Evolutionary conservation across 2,888 invertebrate genomes (phyloP), one percentile per base, ranked within the genome.

Genomic region (Hirtodrosophila alboralis): DNA sequence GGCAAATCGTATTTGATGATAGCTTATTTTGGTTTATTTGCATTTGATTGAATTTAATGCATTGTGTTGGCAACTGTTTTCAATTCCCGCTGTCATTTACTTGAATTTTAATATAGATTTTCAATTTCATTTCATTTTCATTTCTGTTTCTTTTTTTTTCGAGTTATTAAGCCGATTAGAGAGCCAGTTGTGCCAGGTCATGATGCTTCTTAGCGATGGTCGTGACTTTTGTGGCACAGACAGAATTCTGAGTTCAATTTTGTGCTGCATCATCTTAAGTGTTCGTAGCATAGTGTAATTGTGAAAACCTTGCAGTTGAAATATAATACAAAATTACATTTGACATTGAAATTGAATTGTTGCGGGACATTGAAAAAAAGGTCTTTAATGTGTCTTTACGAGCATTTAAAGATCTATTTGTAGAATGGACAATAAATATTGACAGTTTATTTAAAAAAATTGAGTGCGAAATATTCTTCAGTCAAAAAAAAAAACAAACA

Each of bases 401-500:
- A 51, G 38, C 49, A 18, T 40, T 47, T 44, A 52, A 53, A 51
- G 8, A 23, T 5, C n/a, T 80, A 33, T 81, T 79, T 81, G 75
- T 79, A 69, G 79, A 81, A 79, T 76, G 78, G 69, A 71, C 52
- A 34, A 57, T 44, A 67, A n/a, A 80, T 79, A 80, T 77, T 77
- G 75, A 83, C 80, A 74, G 51, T 27, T 74, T 47, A 68, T 71
- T 45, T 5, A 21, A 21, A 21, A 21, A 71, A 62, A 62, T 67
- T 75, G 73, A 70, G 67, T 75, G 75, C 69, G 66, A 73, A 75
- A 76, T 74, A 75, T 84, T 83, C 81, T 79, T 60, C 72, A 33
- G 51, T 14, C 53, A 37, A 38, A 2, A 23, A 23, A 49, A 31
- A 41, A 69, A 64, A 68, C 63, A 58, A 57, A 38, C 49, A 41